These are phyloP conservation scores for Macquaria australasica DNA, from an alignment of 2,113 vertebrate genomes.

Conservation along the genomic window DNA sequence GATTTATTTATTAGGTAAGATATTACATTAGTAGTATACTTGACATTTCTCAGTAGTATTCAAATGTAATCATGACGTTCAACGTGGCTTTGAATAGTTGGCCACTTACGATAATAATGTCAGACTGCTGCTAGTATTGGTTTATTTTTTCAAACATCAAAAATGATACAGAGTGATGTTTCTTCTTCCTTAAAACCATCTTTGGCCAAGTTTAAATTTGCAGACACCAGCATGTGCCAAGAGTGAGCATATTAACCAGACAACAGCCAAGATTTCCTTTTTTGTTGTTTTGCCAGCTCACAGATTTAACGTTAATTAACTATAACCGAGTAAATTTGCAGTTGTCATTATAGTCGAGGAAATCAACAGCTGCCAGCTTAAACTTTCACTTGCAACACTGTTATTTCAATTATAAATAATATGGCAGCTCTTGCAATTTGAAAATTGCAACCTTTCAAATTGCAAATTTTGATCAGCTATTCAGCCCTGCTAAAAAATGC, in stretches of 20 bases:
- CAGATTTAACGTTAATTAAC: slow-evolving; percentile 22
- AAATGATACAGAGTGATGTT: neutral
- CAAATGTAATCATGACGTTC: neutral
- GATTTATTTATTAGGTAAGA: neutral
- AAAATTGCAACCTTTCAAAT: slow-evolving; percentile 37
- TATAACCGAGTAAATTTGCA: neutral
- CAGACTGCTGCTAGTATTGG: neutral
- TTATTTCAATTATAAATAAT: slow-evolving; percentile 3
- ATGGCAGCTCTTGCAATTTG: neutral
- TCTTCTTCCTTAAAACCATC: neutral
- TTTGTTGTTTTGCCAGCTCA: slow-evolving; percentile 20
- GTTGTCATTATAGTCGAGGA: neutral
- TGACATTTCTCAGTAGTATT: neutral
- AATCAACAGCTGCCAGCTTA: slow-evolving; percentile 11
- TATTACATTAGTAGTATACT: neutral
- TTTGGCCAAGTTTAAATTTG: neutral
- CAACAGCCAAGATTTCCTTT: neutral
- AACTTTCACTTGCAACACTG: neutral
- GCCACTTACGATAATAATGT: neutral
- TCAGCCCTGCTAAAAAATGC: neutral
- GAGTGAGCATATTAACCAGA: slow-evolving; percentile 20
- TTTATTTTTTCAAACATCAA: neutral
- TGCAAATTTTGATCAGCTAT: slow-evolving; percentile 11
- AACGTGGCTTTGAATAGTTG: slow-evolving; percentile 5
- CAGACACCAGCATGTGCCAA: neutral